Evolutionary conservation across 2,797 vertebrate genomes (phyloP), one percentile per base, ranked within the genome.

Genomic region (Melanotaenia pygmaea): DNA sequence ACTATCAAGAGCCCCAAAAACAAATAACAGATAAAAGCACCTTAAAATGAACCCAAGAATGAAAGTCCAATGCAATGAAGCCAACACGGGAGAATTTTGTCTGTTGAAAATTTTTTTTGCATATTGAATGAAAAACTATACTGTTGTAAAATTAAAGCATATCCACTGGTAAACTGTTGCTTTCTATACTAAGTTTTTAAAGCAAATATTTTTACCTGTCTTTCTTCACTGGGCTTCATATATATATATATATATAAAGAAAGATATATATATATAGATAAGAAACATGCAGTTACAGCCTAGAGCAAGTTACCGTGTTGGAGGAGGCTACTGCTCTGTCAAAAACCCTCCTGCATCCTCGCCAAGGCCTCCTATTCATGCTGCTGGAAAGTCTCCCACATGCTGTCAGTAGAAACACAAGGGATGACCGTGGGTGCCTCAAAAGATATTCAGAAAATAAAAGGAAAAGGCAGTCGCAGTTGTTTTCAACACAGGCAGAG

Each of bases 281-380:
- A 83, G 56, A 65, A 77, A 74, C 67, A 38, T 43, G 38, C 66
- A 38, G 51, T 28, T 24, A 61, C 74, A 74, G 61, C 65, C 35
- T 58, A 71, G 54, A 76, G 77, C 60, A 63, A 32, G 79, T 65
- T 59, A 13, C 45, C 1, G 0, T 45, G 77, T 28, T 79, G 80
- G 72, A 87, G 78, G 80, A 86, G 30, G 60, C 64, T 81, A 40
- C 54, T 67, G 68, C 76, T 77, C 85, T 82, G 74, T 84, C 77
- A 82, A 83, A 86, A 85, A 64, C 47, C 76, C 85, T 82, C 65
- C 68, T 80, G 73, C 85, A 75, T 85, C 81, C 79, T 85, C 70
- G 64, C 80, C 86, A 89, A 90, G 88, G 87, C 80, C 83, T 85
- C 66, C 82, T 81, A 74, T 90, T 91, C 83, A 85, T 61, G 77